phyloP scores from a whole-genome alignment of 2,888 invertebrate genomes.

The Heterodera filipjevi region DNA sequence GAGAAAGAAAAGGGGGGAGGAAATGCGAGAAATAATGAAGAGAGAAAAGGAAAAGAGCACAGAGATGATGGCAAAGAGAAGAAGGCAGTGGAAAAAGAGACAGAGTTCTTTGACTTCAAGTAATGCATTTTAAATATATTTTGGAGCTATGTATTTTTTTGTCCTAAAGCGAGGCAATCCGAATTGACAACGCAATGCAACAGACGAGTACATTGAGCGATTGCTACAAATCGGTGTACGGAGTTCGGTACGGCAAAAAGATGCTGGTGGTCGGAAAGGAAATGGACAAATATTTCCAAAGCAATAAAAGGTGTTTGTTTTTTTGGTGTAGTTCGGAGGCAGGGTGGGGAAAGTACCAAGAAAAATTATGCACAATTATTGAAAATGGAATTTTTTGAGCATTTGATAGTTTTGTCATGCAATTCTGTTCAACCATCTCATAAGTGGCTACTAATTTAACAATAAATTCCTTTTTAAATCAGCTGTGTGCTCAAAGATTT shows the following conservation, averaged over 20 bases:
- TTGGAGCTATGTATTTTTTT: background rate
- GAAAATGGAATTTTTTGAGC: no score
- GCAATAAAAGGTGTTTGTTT: constrained; percentile 21
- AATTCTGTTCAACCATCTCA: no score
- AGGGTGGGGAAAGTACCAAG: no score
- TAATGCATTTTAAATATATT: background rate
- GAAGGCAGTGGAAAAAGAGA: background rate
- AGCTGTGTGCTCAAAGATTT: background rate
- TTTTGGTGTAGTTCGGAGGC: no score
- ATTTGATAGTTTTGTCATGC: no score
- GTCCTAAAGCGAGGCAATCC: constrained; percentile 24
- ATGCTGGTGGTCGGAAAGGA: constrained; percentile 29
- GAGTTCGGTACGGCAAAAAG: constrained; percentile 22
- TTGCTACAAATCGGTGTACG: constrained; percentile 16
- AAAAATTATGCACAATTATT: no score
- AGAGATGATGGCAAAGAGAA: background rate
- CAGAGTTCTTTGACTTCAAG: constrained; percentile 29
- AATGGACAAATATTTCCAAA: constrained; percentile 23
- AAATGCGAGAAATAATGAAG: background rate
- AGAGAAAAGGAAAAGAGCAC: background rate
- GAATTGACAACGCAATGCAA: constrained; percentile 30
- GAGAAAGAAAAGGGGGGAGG: background rate
- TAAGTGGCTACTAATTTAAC: background rate
- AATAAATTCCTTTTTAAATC: background rate
- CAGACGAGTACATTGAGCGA: constrained; percentile 13